These are phyloP conservation scores for Anolis carolinensis DNA, from an alignment of 2,113 vertebrate species.

Conservation along the genomic window DNA sequence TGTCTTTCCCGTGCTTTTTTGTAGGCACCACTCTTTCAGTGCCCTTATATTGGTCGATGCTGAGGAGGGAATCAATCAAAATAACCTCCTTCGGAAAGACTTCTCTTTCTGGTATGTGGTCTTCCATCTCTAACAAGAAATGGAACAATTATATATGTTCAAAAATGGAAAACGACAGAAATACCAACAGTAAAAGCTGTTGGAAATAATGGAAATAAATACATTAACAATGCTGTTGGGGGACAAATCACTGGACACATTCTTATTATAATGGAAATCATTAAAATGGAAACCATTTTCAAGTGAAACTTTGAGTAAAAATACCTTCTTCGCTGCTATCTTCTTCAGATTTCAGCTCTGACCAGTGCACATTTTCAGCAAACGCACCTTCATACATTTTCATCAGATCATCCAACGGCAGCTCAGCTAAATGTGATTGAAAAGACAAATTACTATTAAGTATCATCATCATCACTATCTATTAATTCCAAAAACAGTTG, in stretches of 20 bases:
- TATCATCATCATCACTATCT: no score
- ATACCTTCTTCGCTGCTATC: slow-evolving; percentile 86
- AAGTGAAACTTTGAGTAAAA: not conserved
- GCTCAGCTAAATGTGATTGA: slow-evolving; percentile 79
- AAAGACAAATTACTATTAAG: not conserved
- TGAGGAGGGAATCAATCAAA: slow-evolving; percentile 88
- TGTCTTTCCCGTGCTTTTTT: slow-evolving; percentile 82
- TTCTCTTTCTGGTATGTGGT: slow-evolving; percentile 62
- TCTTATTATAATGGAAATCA: no score
- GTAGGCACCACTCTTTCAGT: slow-evolving; percentile 76
- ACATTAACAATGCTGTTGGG: no score
- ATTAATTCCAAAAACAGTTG: no score
- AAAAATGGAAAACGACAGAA: no score
- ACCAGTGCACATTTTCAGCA: slow-evolving; percentile 88
- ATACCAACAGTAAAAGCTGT: no score
- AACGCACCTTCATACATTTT: slow-evolving; percentile 95
- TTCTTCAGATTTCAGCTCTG: slow-evolving; percentile 82
- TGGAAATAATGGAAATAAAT: no score
- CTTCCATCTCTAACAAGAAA: slow-evolving; percentile 77
- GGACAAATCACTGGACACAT: no score
- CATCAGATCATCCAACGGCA: slow-evolving; percentile 87
- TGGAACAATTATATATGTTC: no score
- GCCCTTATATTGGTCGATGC: slow-evolving; percentile 84
- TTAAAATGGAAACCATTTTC: not conserved
- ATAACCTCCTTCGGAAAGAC: slow-evolving; percentile 80